phyloP scores from a whole-genome alignment of 2,113 vertebrate genomes.

The Campylorhamphus procurvoides region DNA sequence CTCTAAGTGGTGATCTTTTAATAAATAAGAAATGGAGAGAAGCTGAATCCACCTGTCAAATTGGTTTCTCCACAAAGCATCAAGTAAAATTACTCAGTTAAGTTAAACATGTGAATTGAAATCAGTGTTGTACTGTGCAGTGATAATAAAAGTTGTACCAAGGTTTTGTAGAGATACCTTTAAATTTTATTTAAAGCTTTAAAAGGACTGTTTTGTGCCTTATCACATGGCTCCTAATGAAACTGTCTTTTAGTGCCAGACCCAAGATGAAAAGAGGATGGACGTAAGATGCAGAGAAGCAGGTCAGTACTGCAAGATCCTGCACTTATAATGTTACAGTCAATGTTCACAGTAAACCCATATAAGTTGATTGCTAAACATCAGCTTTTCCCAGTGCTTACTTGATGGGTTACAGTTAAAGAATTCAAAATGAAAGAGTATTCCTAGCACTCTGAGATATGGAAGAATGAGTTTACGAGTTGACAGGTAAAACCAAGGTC shows the following conservation, averaged over 20 bases:
- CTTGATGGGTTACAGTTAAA: not conserved
- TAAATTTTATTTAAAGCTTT: not conserved
- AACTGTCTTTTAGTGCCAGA: not conserved
- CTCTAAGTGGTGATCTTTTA: not conserved
- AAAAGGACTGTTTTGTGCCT: not conserved
- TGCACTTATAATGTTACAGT: not conserved
- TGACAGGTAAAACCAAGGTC: not conserved
- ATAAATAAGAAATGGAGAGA: not conserved
- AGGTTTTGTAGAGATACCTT: not conserved
- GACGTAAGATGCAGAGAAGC: not conserved
- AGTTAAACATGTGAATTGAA: not conserved
- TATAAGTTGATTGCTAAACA: not conserved
- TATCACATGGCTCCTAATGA: not conserved
- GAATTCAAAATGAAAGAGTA: not conserved
- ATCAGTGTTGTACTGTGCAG: not conserved
- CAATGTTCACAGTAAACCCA: not conserved
- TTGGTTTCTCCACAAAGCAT: not conserved
- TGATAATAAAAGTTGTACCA: not conserved
- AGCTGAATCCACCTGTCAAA: not conserved
- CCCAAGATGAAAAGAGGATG: not conserved
- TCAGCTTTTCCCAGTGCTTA: not conserved
- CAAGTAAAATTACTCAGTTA: not conserved
- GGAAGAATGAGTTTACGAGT: not conserved
- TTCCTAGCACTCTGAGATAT: not conserved
- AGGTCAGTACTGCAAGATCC: not conserved